These are phyloP conservation scores for Temnothorax ravouxi DNA, from an alignment of 2,888 invertebrate species.

Conservation along the genomic window DNA sequence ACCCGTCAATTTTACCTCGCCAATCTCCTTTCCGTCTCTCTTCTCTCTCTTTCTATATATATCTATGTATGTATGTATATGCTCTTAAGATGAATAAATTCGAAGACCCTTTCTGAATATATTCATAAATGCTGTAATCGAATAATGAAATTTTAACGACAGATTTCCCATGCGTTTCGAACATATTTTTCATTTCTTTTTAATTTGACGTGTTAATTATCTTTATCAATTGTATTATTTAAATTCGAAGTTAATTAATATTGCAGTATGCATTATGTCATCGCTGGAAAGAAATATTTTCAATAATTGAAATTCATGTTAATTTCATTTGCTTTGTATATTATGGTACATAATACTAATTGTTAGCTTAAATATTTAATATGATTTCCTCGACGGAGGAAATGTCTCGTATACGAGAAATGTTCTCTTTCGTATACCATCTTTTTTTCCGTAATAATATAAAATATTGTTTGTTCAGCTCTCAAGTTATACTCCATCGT, in stretches of 20 bases:
- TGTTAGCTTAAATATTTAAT: background rate
- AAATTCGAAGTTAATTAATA: conserved; percentile 6
- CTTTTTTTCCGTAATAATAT: conserved; percentile 1
- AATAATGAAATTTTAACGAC: conserved; percentile 26
- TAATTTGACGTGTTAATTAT: background rate
- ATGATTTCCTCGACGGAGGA: background rate
- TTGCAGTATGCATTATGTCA: background rate
- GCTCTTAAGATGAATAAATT: conserved; percentile 12
- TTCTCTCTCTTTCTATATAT: background rate
- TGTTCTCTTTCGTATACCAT: background rate
- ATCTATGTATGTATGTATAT: too few species aligned
- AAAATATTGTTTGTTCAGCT: conserved; percentile 11
- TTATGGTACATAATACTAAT: background rate
- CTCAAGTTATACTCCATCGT: background rate
- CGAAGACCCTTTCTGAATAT: background rate
- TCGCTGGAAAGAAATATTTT: background rate
- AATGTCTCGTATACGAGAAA: background rate
- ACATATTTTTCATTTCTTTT: background rate
- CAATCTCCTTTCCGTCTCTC: conserved; percentile 4
- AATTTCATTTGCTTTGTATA: background rate
- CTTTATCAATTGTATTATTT: conserved; percentile 5
- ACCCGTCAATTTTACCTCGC: conserved; percentile 22
- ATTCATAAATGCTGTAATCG: background rate
- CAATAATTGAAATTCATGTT: background rate
- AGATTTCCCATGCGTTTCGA: background rate